These are phyloP conservation scores for Drosophila murphyi DNA, from an alignment of 1,140 invertebrate genomes.

Conservation along the genomic window DNA sequence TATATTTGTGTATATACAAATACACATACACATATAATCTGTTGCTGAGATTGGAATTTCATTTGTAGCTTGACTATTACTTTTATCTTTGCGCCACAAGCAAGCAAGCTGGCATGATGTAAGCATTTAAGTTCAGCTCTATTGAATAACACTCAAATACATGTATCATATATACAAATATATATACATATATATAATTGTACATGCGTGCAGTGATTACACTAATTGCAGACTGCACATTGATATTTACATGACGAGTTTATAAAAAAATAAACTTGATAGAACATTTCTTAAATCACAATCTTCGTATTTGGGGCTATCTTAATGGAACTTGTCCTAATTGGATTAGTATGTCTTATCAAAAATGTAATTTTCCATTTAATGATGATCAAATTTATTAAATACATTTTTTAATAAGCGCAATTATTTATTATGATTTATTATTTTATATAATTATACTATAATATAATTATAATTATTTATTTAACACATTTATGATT, in stretches of 20 bases:
- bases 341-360: no score
- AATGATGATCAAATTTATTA: no score
- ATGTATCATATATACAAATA: neutral
- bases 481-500: neutral
- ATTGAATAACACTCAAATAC: slow-evolving; percentile 1
- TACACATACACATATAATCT: neutral
- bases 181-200: neutral
- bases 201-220: neutral
- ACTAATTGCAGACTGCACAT: neutral
- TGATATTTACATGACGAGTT: neutral
- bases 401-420: no score
- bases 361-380: no score
- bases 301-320: no score
- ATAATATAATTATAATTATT: neutral
- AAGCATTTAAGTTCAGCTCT: slow-evolving; percentile 19
- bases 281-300: neutral
- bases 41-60: slow-evolving; percentile 16
- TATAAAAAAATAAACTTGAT: neutral
- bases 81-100: slow-evolving; percentile 13
- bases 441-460: neutral
- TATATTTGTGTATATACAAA: neutral
- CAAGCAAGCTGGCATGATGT: slow-evolving; percentile 31
- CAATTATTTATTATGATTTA: no score
- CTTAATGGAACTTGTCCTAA: no score
- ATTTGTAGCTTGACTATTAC: slow-evolving; percentile 9